Evolutionary conservation across 2,797 vertebrate species (phyloP).

Genomic region (Pangasius mekongensis): DNA sequence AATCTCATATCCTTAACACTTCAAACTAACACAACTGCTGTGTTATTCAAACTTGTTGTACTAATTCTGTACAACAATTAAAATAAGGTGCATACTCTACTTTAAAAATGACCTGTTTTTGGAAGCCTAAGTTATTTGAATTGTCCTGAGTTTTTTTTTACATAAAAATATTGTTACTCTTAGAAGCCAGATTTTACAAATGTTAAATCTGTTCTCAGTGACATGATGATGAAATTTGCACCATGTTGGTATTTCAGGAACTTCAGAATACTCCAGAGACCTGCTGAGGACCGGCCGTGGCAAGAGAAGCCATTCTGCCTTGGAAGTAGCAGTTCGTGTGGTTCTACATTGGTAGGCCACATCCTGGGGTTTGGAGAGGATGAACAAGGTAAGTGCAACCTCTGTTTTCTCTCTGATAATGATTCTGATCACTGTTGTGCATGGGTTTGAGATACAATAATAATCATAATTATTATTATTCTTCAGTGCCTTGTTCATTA

Average conservation of each 20-base stretch:
- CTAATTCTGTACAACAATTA: background rate
- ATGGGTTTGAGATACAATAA: background rate
- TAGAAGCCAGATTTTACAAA: slow-evolving; percentile 1
- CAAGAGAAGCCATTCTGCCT: slow-evolving; percentile 94
- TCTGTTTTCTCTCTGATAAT: slow-evolving; percentile 14
- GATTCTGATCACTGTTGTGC: background rate
- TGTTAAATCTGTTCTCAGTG: background rate
- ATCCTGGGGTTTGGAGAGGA: slow-evolving; percentile 97
- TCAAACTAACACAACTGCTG: slow-evolving; percentile 46
- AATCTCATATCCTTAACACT: slow-evolving; percentile 65
- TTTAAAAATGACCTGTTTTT: background rate
- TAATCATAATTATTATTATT: background rate
- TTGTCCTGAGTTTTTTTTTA: too few species aligned
- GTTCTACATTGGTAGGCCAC: slow-evolving; percentile 87
- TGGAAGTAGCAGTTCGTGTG: slow-evolving; percentile 84
- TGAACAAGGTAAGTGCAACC: slow-evolving; percentile 85
- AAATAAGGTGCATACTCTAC: background rate
- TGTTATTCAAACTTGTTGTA: background rate
- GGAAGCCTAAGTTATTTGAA: background rate
- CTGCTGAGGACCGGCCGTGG: slow-evolving; percentile 84
- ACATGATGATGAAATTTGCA: background rate
- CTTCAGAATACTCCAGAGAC: slow-evolving; percentile 93
- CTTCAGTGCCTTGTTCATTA: background rate
- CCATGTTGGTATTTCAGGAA: slow-evolving; percentile 77
- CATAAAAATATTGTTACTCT: background rate